Percentiles rank a stretch among this genome's conserved stretches.
These are phyloP conservation scores for Hydropotes inermis DNA, from an alignment of 2,113 vertebrate species.

Conservation along the genomic window DNA sequence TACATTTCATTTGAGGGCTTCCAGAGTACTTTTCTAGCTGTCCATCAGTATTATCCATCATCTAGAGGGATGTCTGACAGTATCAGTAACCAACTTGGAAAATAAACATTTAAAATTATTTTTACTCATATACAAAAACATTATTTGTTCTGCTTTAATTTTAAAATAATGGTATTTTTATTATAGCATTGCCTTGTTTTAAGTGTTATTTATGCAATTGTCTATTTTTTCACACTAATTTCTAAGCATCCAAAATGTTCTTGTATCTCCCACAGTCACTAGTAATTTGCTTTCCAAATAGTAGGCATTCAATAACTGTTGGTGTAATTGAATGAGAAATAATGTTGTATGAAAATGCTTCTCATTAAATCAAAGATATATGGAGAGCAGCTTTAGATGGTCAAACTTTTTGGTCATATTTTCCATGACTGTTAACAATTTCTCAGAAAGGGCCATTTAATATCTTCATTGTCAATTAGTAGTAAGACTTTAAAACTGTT, in stretches of 20 bases:
- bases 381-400: conserved; percentile 1
- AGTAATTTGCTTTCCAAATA: conserved; percentile 55
- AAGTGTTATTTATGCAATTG: conserved; percentile 38
- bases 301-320: conserved; percentile 39
- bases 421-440: conserved; percentile 36
- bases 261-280: conserved; percentile 30
- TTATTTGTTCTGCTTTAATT: conserved; percentile 31
- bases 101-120: conserved; percentile 39
- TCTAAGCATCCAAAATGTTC: conserved; percentile 21
- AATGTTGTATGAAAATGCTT: conserved; percentile 42
- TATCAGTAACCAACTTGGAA: conserved; percentile 8
- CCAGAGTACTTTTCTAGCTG: not conserved
- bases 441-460: conserved; percentile 40
- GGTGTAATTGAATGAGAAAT: conserved; percentile 51
- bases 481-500: not conserved
- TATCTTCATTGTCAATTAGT: conserved; percentile 35
- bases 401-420: conserved; percentile 26
- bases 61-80: not conserved
- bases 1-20: conserved; percentile 16
- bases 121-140: conserved; percentile 26
- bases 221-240: conserved; percentile 30
- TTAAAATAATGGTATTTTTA: conserved; percentile 36
- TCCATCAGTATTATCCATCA: not conserved
- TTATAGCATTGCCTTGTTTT: conserved; percentile 3
- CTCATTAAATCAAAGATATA: conserved; percentile 53